These are phyloP conservation scores for Arrhamphus sclerolepis DNA, from an alignment of 2,797 vertebrate genomes.

Conservation along the genomic window DNA sequence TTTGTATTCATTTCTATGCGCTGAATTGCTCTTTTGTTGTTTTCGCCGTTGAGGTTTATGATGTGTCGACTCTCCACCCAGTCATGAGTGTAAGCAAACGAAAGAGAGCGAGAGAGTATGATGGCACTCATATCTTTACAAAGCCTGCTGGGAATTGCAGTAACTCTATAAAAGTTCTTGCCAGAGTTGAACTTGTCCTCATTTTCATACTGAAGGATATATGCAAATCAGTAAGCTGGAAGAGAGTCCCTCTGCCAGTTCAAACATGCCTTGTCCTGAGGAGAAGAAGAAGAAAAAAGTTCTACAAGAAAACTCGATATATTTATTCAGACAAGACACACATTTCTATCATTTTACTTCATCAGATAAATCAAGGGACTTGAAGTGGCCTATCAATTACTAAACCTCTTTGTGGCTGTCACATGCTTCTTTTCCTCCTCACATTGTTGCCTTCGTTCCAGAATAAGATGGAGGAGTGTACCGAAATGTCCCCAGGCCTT, in stretches of 20 bases:
- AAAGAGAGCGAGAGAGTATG: constrained; percentile 6
- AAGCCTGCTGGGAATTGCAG: constrained; percentile 17
- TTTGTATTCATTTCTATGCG: constrained; percentile 41
- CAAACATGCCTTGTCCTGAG: constrained; percentile 40
- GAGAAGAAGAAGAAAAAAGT: constrained; percentile 21
- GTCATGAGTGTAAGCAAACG: constrained; percentile 43
- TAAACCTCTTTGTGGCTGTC: too few relatives aligned
- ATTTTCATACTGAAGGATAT: constrained; percentile 58
- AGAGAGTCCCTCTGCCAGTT: constrained; percentile 24
- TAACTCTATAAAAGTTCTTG: constrained; percentile 24
- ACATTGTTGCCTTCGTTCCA: constrained; percentile 48
- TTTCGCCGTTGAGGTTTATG: constrained; percentile 32
- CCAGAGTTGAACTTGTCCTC: constrained; percentile 9
- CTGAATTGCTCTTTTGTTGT: constrained; percentile 51
- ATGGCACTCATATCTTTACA: constrained; percentile 21
- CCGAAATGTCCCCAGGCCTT: constrained; percentile 83
- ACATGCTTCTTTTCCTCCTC: too few relatives aligned
- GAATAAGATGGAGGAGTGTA: constrained; percentile 88
- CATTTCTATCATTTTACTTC: too few relatives aligned
- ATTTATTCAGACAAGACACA: too few relatives aligned
- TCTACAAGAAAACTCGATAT: constrained; percentile 17
- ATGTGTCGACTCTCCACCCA: constrained; percentile 41
- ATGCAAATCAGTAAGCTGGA: constrained; percentile 62
- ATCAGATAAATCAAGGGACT: too few relatives aligned
- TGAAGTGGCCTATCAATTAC: too few relatives aligned